Base-by-base conservation (phyloP, 2,113 vertebrate species). In the Apodemus sylvaticus region DNA sequence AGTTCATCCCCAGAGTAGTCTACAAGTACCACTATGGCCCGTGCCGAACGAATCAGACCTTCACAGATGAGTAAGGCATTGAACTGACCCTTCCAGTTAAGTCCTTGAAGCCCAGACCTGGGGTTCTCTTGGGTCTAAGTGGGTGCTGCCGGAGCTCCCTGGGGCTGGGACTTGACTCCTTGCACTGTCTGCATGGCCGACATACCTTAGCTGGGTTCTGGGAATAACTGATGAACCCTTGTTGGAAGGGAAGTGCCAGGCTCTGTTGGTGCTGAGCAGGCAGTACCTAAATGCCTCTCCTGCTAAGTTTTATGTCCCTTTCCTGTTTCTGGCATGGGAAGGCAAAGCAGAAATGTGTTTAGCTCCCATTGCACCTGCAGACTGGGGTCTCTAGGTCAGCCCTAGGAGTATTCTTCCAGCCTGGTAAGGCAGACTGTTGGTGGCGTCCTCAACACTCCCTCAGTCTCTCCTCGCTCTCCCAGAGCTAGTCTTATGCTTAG, bases 1-100 rank as follows among this genome's bases (percentile, higher is more conserved):
- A 99, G 97, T 99, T 99, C 97, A 99, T 99, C 68, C 99, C 99
- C 1, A 93, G 99, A 1, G 96, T 99, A 7, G 99, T 99, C 74
- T 99, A 99, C 97, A 99, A 98, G 94, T 99, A 99, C 96, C 98
- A 22, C 0, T 99, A 99, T 0, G 98, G 99, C 68, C 99, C 99
- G 0, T 99, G 99, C 81, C 29, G 39, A 0, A 92, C 4, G 0
- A 97, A 95, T 76, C 0, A 11, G 90, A 60, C 20, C 97, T 0
- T 97, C 0, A 1, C 19, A 0, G 13, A 97, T 3, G 98, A 99
- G 99, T 99, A 94, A 99, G 99, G 89, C 3, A 42, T 45, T 76
- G 14, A 68, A 39, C n/a, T 17, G 36, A 71, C 20, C 51, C 73
- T 6, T 1, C 22, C 34, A 10, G 42, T 68, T 60, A 48, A 45